phyloP scores from a whole-genome alignment of 2,113 vertebrate genomes.

The Mystacornis crossleyi region DNA sequence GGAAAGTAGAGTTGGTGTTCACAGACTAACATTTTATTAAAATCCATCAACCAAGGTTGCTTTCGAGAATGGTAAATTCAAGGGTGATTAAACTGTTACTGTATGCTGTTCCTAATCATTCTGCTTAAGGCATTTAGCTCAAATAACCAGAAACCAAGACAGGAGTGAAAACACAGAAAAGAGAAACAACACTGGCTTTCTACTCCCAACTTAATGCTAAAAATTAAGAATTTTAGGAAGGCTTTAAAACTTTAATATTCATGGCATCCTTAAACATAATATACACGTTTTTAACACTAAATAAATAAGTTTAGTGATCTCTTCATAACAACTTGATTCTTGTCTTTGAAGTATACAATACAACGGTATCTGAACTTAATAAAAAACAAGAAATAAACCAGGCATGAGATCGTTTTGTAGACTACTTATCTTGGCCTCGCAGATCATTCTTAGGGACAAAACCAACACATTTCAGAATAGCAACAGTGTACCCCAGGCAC shows the following conservation, averaged over 20 bases:
- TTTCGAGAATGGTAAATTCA: background rate
- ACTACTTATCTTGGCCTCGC: background rate
- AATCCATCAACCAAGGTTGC: background rate
- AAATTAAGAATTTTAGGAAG: background rate
- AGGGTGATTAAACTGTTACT: background rate
- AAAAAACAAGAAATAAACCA: background rate
- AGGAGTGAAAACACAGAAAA: background rate
- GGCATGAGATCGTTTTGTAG: background rate
- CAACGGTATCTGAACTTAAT: background rate
- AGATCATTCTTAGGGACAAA: background rate
- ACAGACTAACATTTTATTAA: background rate
- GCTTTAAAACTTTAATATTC: background rate
- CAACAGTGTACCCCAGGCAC: background rate
- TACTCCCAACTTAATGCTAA: background rate
- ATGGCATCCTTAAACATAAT: background rate
- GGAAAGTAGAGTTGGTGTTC: background rate
- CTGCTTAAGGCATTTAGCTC: background rate
- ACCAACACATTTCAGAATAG: background rate
- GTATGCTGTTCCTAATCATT: background rate
- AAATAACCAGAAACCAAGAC: background rate
- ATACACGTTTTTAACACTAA: background rate
- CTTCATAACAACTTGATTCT: background rate
- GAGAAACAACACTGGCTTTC: background rate
- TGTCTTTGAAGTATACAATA: background rate
- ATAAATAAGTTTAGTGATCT: background rate